Conservation (phyloP, 2,888 invertebrate species). For the Clunio marinus region DNA sequence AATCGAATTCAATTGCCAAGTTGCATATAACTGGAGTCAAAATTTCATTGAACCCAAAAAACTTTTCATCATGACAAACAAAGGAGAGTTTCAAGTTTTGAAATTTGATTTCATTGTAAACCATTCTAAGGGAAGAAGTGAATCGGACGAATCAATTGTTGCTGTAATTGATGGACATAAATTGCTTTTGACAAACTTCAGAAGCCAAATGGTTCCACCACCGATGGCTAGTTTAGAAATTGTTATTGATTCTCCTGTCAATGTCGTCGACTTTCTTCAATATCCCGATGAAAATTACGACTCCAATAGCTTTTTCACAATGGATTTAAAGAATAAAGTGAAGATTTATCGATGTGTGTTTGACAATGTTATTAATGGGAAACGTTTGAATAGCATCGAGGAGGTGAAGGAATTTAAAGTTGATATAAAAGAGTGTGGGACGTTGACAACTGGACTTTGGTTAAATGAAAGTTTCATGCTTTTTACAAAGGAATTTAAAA, state of each 20-base stretch:
- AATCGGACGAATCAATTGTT: slow-evolving; percentile 59
- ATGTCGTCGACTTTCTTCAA: slow-evolving; percentile 59
- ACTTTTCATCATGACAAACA: slow-evolving; percentile 55
- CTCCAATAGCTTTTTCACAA: slow-evolving; percentile 45
- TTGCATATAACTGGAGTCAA: slow-evolving; percentile 45
- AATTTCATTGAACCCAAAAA: slow-evolving; percentile 52
- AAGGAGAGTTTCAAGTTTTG: slow-evolving; percentile 55
- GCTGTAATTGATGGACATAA: slow-evolving; percentile 73
- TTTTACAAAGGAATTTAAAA: background rate
- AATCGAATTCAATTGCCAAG: slow-evolving; percentile 55
- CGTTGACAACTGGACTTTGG: background rate
- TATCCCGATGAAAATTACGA: slow-evolving; percentile 43
- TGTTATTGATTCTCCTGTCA: slow-evolving; percentile 55
- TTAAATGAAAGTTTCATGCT: background rate
- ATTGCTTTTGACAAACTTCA: slow-evolving; percentile 68
- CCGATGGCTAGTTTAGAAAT: slow-evolving; percentile 69
- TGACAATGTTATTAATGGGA: slow-evolving; percentile 43
- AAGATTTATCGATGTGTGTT: slow-evolving; percentile 29
- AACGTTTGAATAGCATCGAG: slow-evolving; percentile 43
- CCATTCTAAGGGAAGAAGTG: slow-evolving; percentile 54
- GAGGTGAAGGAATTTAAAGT: background rate
- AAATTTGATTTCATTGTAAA: slow-evolving; percentile 63
- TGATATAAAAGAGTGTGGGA: too few species aligned
- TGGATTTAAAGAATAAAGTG: slow-evolving; percentile 28
- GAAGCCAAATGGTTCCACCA: slow-evolving; percentile 72